phyloP scores from a whole-genome alignment of 2,888 invertebrate species.

The Clistopyga incitator region DNA sequence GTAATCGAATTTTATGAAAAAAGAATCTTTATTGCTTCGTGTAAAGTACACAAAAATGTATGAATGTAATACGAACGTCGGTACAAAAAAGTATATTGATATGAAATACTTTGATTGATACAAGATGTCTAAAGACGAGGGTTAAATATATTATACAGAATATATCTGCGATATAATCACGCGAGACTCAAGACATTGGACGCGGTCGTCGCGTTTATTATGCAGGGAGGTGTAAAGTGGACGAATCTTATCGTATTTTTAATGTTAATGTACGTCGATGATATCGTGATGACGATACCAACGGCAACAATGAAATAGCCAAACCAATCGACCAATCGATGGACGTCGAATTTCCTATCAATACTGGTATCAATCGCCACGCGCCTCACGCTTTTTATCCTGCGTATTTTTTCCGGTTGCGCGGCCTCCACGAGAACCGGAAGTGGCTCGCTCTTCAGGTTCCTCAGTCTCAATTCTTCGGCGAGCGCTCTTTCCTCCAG shows the following conservation, averaged over 20 bases:
- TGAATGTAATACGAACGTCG: neutral
- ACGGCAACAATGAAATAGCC: slow-evolving; percentile 87
- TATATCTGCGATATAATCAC: slow-evolving; percentile 7
- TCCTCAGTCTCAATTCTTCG: slow-evolving; percentile 34
- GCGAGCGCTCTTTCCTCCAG: slow-evolving; percentile 14
- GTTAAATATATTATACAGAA: neutral
- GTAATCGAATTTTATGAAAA: too few species aligned
- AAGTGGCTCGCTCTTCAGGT: slow-evolving; percentile 20
- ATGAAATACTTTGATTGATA: neutral
- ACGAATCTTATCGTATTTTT: slow-evolving; percentile 88
- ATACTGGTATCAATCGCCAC: neutral
- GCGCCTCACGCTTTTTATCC: slow-evolving; percentile 36
- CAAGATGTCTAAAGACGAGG: neutral
- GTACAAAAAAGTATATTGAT: neutral
- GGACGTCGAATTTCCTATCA: slow-evolving; percentile 26
- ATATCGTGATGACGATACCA: slow-evolving; percentile 88
- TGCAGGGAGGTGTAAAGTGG: slow-evolving; percentile 90
- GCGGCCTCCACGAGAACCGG: slow-evolving; percentile 74
- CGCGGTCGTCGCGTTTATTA: slow-evolving; percentile 86
- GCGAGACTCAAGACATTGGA: slow-evolving; percentile 45
- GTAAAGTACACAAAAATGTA: neutral
- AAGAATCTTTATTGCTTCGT: neutral
- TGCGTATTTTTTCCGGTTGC: slow-evolving; percentile 54
- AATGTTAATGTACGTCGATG: slow-evolving; percentile 90
- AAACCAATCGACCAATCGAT: slow-evolving; percentile 84